Conservation (phyloP, 2,113 vertebrate species). For the Synchiropus splendidus region DNA sequence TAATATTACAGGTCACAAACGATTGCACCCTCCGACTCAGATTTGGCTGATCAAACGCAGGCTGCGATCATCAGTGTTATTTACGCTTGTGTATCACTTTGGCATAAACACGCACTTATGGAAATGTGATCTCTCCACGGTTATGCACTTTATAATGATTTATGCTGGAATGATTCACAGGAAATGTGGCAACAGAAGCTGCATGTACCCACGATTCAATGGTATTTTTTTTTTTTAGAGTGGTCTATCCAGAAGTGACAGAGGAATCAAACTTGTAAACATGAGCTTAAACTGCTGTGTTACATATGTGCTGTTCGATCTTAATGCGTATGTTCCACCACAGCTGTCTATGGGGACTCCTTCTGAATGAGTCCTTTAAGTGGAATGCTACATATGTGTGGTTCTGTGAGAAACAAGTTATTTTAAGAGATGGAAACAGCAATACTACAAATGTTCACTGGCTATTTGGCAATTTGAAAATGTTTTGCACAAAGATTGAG, state of each 20-base stretch:
- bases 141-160: constrained; percentile 63
- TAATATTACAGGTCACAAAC: constrained; percentile 61
- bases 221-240: constrained; percentile 3
- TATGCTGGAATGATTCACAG: constrained; percentile 39
- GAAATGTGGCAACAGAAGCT: constrained; percentile 22
- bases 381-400: no score
- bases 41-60: constrained; percentile 62
- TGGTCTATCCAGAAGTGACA: not conserved
- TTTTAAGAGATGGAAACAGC: no score
- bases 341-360: no score
- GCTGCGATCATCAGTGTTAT: constrained; percentile 59
- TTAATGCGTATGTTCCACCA: no score
- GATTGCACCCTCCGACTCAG: constrained; percentile 45
- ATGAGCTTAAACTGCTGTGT: no score
- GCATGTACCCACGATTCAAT: constrained; percentile 20
- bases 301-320: no score
- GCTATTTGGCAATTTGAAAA: no score
- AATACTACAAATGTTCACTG: no score
- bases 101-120: constrained; percentile 56
- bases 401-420: no score
- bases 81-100: constrained; percentile 55
- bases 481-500: no score
- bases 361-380: no score
- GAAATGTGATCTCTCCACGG: constrained; percentile 51
- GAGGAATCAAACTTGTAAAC: constrained; percentile 8